Evolutionary conservation across 2,113 vertebrate species (phyloP).

Genomic region (Ochotona curzoniae): DNA sequence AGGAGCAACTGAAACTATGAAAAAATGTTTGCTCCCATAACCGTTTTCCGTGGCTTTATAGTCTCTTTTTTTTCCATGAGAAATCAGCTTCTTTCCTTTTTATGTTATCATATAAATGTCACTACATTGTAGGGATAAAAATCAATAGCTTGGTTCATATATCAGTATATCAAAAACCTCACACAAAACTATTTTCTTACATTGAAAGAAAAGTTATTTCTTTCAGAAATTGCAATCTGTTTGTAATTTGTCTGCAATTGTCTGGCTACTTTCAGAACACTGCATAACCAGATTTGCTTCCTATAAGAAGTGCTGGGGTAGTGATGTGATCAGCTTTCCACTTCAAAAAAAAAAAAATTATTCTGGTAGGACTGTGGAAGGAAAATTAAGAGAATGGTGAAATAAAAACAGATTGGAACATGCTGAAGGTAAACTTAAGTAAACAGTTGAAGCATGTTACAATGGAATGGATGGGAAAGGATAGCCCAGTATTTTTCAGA

Average conservation of each 20-base stretch:
- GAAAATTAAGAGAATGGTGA: neutral
- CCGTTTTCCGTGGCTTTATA: slow-evolving; percentile 16
- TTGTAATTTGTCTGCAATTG: slow-evolving; percentile 38
- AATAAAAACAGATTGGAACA: neutral
- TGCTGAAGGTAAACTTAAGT: neutral
- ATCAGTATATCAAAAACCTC: slow-evolving; percentile 32
- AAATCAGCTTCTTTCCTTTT: slow-evolving; percentile 22
- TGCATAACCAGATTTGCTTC: slow-evolving; percentile 2
- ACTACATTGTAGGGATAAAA: slow-evolving; percentile 28
- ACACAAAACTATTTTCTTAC: slow-evolving; percentile 51
- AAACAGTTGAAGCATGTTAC: neutral
- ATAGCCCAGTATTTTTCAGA: neutral
- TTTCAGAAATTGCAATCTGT: neutral
- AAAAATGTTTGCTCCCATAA: neutral
- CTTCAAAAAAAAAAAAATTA: neutral
- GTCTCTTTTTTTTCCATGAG: neutral
- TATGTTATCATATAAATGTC: slow-evolving; percentile 45
- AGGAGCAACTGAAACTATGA: neutral
- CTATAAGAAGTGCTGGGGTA: neutral
- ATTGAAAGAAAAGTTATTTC: slow-evolving; percentile 46
- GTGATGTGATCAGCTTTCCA: neutral
- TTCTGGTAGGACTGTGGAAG: neutral
- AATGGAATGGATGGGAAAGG: neutral
- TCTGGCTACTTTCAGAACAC: slow-evolving; percentile 44
- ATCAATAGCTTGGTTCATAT: slow-evolving; percentile 36